phyloP scores from a whole-genome alignment of 1,140 invertebrate species.

The Dreissena polymorpha region DNA sequence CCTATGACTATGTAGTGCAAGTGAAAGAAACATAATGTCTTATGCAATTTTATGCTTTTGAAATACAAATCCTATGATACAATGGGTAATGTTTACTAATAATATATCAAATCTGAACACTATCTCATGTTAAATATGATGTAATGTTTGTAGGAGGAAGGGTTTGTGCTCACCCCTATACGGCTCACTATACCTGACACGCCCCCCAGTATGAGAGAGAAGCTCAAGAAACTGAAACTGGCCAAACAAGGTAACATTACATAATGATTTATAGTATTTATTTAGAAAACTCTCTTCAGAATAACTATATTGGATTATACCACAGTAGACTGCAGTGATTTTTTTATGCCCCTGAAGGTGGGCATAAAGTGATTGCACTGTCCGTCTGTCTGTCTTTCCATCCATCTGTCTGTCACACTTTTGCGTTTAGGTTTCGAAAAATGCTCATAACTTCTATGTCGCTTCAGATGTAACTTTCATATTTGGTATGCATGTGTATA shows the following conservation, averaged over 20 bases:
- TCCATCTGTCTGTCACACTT: no score
- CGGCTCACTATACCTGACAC: constrained; percentile 66
- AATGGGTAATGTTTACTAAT: background rate
- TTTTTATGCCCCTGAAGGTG: no score
- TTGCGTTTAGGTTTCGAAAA: no score
- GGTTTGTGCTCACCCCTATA: constrained; percentile 57
- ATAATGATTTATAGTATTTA: constrained; percentile 38
- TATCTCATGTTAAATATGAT: background rate
- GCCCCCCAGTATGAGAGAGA: constrained; percentile 68
- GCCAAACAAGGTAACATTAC: constrained; percentile 40
- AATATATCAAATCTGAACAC: background rate
- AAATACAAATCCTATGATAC: background rate
- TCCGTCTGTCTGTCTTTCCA: no score
- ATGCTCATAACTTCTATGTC: no score
- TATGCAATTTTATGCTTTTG: background rate
- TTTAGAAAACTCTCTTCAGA: no score
- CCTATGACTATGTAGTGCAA: no score
- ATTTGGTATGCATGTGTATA: no score
- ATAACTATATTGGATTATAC: no score
- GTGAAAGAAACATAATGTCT: background rate
- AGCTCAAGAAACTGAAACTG: constrained; percentile 52
- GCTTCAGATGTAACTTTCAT: no score
- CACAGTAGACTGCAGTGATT: no score
- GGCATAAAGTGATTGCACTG: no score
- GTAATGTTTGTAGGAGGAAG: constrained; percentile 43